Evolutionary conservation across 2,113 vertebrate genomes (phyloP), one percentile per base, ranked within the genome.

Genomic region (Mesembrinibis cayennensis): DNA sequence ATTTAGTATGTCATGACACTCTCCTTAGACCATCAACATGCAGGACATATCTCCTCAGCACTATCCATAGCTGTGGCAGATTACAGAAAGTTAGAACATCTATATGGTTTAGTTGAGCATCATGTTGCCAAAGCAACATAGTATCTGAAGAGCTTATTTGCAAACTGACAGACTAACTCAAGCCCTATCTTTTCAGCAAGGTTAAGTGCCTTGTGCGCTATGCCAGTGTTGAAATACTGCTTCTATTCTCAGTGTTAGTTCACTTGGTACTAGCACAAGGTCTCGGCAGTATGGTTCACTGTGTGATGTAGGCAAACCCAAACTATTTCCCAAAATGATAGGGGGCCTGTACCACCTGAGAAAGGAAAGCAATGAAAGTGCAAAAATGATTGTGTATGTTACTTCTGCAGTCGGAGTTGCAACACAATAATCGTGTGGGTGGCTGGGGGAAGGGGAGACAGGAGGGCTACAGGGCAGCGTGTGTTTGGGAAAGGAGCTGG

Each of bases 231-330:
- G 55, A 85, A 88, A 71, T 32, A 34, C 19, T 40, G 29, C 42
- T 74, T 49, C 50, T 63, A 6, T 26, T 74, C 40, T 69, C 44
- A 30, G 21, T 14, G 13, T 58, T 34, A 23, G 10, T 42, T 62
- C 42, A 26, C 30, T 62, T 45, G 27, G 19, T 74, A 27, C 0
- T 0, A 70, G 55, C 19, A 56, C 18, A 66, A 36, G 21, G 10
- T 36, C 14, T 40, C 25, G 11, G 56, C 59, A 30, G 12, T 5
- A 22, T 5, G 5, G 13, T 58, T 45, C 38, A 15, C 9, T 42
- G 38, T 0, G 0, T 26, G 73, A 49, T 4, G 21, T 3, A 74
- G 49, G 42, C 20, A 83, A 76, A 23, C 15, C 7, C 7, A 17
- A 62, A 55, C 11, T 32, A 76, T 66, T 40, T 47, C 45, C 26